Conservation (phyloP, 2,797 vertebrate species). For the Mastacembelus armatus region DNA sequence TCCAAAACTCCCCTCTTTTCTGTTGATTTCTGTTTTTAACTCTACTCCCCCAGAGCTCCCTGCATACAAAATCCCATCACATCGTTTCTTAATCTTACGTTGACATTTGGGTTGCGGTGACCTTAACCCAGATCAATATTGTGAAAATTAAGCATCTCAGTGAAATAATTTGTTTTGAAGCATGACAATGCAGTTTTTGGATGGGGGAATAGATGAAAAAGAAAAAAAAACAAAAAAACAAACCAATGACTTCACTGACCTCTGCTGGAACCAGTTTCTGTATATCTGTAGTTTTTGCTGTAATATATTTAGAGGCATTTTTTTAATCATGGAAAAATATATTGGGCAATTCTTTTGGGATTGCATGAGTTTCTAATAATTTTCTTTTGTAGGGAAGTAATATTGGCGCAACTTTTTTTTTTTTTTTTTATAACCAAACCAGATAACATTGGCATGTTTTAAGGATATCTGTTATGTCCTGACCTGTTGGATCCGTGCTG, state of each 20-base stretch:
- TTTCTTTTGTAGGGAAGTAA: slow-evolving; percentile 78
- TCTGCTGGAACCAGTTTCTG: slow-evolving; percentile 76
- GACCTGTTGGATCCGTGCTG: slow-evolving; percentile 37
- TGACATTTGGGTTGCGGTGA: slow-evolving; percentile 20
- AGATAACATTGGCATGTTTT: slow-evolving; percentile 66
- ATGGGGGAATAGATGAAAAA: slow-evolving; percentile 15
- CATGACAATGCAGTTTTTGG: slow-evolving; percentile 33
- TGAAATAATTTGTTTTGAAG: slow-evolving; percentile 24
- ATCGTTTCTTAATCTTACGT: slow-evolving; percentile 23
- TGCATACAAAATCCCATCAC: neutral
- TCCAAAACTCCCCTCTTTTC: slow-evolving; percentile 10
- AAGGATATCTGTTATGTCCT: slow-evolving; percentile 36
- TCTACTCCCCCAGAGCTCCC: neutral
- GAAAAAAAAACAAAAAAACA: slow-evolving; percentile 20
- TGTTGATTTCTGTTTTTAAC: neutral
- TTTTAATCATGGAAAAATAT: slow-evolving; percentile 80
- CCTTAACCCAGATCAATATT: slow-evolving; percentile 27
- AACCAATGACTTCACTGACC: slow-evolving; percentile 68
- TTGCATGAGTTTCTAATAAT: slow-evolving; percentile 82
- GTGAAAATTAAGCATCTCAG: slow-evolving; percentile 5
- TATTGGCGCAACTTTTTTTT: slow-evolving; percentile 69
- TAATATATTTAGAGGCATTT: slow-evolving; percentile 86
- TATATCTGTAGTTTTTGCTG: slow-evolving; percentile 86
- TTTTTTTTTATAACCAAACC: slow-evolving; percentile 68
- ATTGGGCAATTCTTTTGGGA: slow-evolving; percentile 82